phyloP scores from a whole-genome alignment of 2,113 vertebrate species.

The Odontesthes bonariensis region DNA sequence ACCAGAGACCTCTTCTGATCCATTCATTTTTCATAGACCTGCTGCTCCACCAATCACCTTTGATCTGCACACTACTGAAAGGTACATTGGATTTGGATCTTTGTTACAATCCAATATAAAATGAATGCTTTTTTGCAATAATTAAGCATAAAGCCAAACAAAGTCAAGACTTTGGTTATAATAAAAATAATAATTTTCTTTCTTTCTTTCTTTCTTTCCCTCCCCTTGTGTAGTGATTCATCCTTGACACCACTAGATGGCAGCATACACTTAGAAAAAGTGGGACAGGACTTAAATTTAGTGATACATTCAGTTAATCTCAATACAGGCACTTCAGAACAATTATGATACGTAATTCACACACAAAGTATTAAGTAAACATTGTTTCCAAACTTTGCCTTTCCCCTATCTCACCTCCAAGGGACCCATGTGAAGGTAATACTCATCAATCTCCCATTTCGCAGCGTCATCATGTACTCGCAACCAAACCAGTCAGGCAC shows the following conservation, averaged over 20 bases:
- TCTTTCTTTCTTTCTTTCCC: neutral
- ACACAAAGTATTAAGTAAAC: neutral
- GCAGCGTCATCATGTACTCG: neutral
- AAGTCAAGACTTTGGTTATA: neutral
- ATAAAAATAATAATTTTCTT: neutral
- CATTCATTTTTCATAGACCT: neutral
- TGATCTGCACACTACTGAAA: neutral
- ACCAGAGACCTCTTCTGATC: too few species aligned
- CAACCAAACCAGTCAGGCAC: conserved; percentile 43
- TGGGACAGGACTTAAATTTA: neutral
- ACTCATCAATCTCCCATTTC: neutral
- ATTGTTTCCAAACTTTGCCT: conserved; percentile 15
- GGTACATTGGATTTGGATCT: neutral
- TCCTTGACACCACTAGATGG: conserved; percentile 26
- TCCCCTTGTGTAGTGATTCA: conserved; percentile 27
- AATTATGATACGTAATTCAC: neutral
- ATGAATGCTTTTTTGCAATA: too few species aligned
- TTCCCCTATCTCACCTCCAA: conserved; percentile 13
- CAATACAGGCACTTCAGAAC: conserved; percentile 22
- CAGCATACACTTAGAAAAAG: conserved; percentile 33
- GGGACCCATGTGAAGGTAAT: neutral
- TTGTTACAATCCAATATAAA: too few species aligned
- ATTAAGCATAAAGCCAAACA: too few species aligned
- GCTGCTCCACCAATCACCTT: neutral
- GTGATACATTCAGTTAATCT: neutral